Base-by-base conservation (phyloP, 1,140 invertebrate species). In the Atta colombica region DNA sequence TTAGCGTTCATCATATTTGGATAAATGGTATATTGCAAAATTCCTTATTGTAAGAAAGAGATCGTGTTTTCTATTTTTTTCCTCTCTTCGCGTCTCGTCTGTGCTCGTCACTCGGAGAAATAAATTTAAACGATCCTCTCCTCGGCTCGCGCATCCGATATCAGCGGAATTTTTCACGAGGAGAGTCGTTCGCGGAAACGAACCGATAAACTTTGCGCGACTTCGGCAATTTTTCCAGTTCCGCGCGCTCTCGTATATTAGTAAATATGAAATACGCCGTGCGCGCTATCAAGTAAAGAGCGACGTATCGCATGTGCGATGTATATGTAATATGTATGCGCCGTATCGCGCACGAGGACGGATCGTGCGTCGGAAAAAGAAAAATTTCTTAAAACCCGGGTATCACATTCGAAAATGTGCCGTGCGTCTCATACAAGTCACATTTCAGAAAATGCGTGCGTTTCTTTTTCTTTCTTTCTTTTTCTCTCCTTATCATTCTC, bases 201-300 rank as follows among this genome's bases (percentile, higher is more conserved):
- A 84, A 71, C 63, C 61, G 63, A 69, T 78, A 85, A 88, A 88
- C 82, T 88, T 84, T 84, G 72, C 55, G 75, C 66, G 58, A 84
- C 68, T 86, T 69, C 87, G 84, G 61, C 85, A 88, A 80, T 66
- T 80, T 86, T 66, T 82, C 60, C 66, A 58, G 39, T 68, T 69
- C 53, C 66, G 10, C 68, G 78, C 71, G n/a, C 31, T 69, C 74
- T 69, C 66, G 77, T 85, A 88, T 86, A 90, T 88, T 88, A 88
- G 86, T 88, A 88, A 88, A 86, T 68, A 75, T 77, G 49, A 55
- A 28, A 31, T 66, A 61, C 66, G 66, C 63, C 74, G 53, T 49
- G 49, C 21, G 58, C 63, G 86, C 77, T 74, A 75, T 72, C 66
- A 45, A 72, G 78, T 51, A 58, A 39, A 60, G 58, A 77, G 12